Evolutionary conservation across 2,113 vertebrate genomes (phyloP), one percentile per base, ranked within the genome.

Genomic region (Cariama cristata): DNA sequence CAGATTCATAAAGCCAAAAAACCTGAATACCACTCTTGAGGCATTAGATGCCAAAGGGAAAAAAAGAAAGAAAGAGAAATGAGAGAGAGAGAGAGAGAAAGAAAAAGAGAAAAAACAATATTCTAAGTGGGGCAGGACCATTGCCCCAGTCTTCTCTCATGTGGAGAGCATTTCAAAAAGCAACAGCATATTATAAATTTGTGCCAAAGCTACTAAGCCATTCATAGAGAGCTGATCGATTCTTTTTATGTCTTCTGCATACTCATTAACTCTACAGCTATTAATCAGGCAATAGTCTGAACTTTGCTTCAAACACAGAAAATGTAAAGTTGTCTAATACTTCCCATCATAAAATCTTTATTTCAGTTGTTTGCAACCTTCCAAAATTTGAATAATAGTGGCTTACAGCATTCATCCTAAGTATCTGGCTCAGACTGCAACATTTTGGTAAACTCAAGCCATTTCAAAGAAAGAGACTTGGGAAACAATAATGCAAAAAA

Each of bases 201-300:
- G 17, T 88, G 44, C 38, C 69, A 90, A 92, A 85, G 32, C 38
- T 75, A 67, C 79, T 79, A 71, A 88, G 52, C n/a, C 26, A 17
- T 71, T 66, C 60, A 58, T 4, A 59, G 82, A 92, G 42, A 88
- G n/a, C 21, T 26, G 44, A 92, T 79, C 2, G 1, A 92, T 81
- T 93, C 20, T 82, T 95, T 92, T 88, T 59, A 94, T 71, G 56
- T 88, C 62, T 86, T 82, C 91, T 75, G 53, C 71, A 75, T 71
- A 79, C 58, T 82, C 77, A 75, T 79, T 86, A 88, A 92, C 52
- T 86, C 42, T 44, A 63, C 47, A 88, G 66, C 59, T 88, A 82
- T 86, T 86, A 83, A 88, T 63, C 75, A 94, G 74, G 28, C 79
- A 47, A 47, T 44, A 59, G 40, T 42, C 20, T 38, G 60, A 90